These are phyloP conservation scores for Chrysolina americana DNA, from an alignment of 2,888 invertebrate species.

Conservation along the genomic window DNA sequence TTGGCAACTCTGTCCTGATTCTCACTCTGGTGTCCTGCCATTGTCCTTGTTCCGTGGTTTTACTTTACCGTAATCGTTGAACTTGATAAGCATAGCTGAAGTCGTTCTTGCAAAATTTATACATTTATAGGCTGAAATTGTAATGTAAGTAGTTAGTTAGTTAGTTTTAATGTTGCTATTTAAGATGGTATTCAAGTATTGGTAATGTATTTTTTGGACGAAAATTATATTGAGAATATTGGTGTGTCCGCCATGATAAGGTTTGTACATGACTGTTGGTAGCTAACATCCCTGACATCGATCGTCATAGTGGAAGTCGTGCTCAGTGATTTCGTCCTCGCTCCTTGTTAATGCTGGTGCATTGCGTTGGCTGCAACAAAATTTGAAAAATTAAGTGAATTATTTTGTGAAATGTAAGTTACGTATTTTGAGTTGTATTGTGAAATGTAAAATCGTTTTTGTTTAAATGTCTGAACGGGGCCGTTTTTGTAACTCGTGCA, in stretches of 20 bases:
- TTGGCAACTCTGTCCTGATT: no score
- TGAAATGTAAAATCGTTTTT: constrained; percentile 18
- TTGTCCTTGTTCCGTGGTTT: background rate
- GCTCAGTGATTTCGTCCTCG: constrained; percentile 55
- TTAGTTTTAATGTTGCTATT: background rate
- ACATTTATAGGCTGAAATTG: constrained; percentile 5
- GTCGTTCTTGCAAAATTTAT: background rate
- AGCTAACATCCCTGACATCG: constrained; percentile 62
- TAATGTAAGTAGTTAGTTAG: background rate
- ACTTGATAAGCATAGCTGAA: background rate
- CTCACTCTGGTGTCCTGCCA: background rate
- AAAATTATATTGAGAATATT: background rate
- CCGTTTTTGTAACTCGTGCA: constrained; percentile 12
- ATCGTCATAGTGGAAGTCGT: constrained; percentile 66
- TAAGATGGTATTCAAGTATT: background rate
- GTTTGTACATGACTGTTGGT: constrained; percentile 64
- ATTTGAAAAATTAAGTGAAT: constrained; percentile 61
- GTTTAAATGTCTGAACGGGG: constrained; percentile 25
- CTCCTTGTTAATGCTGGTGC: constrained; percentile 56
- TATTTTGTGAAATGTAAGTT: constrained; percentile 66
- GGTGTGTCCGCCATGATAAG: constrained; percentile 58
- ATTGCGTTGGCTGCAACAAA: constrained; percentile 63
- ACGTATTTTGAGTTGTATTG: constrained; percentile 44
- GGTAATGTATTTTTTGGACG: background rate
- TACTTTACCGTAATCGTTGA: background rate